Conservation (phyloP, 2,888 invertebrate species). For the Parascotia fuliginaria region DNA sequence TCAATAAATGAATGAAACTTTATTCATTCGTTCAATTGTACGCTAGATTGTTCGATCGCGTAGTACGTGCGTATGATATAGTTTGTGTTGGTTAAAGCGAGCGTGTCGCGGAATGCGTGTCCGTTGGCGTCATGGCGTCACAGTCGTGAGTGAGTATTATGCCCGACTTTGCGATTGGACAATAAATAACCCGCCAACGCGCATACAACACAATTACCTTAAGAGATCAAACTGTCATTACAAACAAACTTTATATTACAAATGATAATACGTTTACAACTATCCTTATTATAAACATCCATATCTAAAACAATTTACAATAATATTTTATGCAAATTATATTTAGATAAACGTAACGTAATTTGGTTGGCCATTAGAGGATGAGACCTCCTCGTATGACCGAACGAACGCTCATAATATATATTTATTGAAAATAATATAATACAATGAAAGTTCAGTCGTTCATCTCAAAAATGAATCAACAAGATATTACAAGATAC, state of each 20-base stretch:
- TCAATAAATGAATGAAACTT: background rate
- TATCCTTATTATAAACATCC: conserved; percentile 79
- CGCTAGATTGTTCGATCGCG: background rate
- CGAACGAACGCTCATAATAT: too few relatives aligned
- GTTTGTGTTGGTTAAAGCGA: conserved; percentile 28
- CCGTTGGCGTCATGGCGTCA: conserved; percentile 4
- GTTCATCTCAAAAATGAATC: conserved; percentile 70
- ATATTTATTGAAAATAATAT: conserved; percentile 54
- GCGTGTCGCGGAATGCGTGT: conserved; percentile 32
- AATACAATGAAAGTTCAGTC: conserved; percentile 73
- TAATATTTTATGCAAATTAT: conserved; percentile 65
- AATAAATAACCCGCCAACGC: conserved; percentile 58
- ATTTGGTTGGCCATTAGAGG: conserved; percentile 42
- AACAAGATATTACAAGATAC: conserved; percentile 75
- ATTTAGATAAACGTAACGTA: conserved; percentile 55
- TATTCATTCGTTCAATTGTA: conserved; percentile 2
- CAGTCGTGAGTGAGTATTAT: conserved; percentile 14
- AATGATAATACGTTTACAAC: conserved; percentile 79
- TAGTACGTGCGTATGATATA: background rate
- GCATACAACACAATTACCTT: conserved; percentile 65
- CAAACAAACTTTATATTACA: conserved; percentile 78
- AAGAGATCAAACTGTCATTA: conserved; percentile 85
- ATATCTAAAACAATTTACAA: conserved; percentile 82
- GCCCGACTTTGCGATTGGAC: conserved; percentile 51
- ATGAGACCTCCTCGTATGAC: conserved; percentile 40